phyloP scores from a whole-genome alignment of 1,140 invertebrate genomes.

The Pectinophora gossypiella region DNA sequence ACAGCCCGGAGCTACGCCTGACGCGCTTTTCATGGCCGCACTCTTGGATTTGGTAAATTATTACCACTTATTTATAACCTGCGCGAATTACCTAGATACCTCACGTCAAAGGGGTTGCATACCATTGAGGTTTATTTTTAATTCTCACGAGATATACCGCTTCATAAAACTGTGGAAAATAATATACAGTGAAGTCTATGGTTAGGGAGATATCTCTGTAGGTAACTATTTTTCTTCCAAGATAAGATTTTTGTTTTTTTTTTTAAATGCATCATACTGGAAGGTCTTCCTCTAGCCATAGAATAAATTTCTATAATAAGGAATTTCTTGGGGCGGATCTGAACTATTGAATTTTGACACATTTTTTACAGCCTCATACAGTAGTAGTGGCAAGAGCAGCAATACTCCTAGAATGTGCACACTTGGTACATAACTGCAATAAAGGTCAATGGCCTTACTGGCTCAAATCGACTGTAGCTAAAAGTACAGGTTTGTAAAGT shows the following conservation, averaged over 20 bases:
- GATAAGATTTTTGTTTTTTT: too few species aligned
- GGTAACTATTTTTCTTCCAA: too few species aligned
- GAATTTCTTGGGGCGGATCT: too few species aligned
- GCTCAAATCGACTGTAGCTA: constrained; percentile 58
- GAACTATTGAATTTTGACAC: too few species aligned
- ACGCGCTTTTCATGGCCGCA: constrained; percentile 96
- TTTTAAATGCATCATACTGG: too few species aligned
- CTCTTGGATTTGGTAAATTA: constrained; percentile 91
- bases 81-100: too few species aligned
- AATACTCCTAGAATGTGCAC: constrained; percentile 94
- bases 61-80: neutral
- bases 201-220: too few species aligned
- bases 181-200: neutral
- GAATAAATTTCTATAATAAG: too few species aligned
- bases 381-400: constrained; percentile 94
- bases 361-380: constrained; percentile 90
- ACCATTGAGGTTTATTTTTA: neutral
- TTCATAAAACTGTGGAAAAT: neutral
- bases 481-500: constrained; percentile 43
- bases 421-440: constrained; percentile 98
- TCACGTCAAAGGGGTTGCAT: too few species aligned
- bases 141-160: neutral
- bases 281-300: too few species aligned
- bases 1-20: constrained; percentile 95
- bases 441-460: constrained; percentile 95